phyloP scores from a whole-genome alignment of 2,113 vertebrate species.

The Aptenodytes forsteri region DNA sequence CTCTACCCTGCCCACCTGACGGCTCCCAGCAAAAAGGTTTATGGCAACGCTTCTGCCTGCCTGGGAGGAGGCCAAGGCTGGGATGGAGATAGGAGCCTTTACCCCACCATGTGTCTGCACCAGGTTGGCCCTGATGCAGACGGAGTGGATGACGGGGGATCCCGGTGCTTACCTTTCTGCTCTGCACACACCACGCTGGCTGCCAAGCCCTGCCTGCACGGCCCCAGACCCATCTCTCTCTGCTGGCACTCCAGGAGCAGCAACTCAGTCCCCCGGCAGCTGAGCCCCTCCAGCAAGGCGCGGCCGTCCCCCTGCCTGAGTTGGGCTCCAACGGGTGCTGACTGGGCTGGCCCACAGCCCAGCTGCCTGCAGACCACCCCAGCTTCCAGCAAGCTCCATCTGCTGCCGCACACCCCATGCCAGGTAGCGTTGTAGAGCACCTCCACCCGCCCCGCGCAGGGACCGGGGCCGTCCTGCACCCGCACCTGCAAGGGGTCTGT shows the following conservation, averaged over 20 bases:
- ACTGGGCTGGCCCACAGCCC: neutral
- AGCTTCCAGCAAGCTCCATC: constrained; percentile 19
- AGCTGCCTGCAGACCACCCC: constrained; percentile 11
- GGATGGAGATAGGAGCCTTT: neutral
- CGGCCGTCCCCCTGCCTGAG: fast-evolving
- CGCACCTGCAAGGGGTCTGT: neutral
- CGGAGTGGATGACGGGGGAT: fast-evolving
- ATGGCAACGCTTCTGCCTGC: neutral
- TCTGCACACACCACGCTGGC: neutral
- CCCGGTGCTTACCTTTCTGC: neutral
- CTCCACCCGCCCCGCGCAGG: constrained; percentile 7
- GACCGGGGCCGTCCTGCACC: neutral
- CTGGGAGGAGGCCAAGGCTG: neutral
- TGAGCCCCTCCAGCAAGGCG: neutral
- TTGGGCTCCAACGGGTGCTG: fast-evolving
- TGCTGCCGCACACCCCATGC: neutral
- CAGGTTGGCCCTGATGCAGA: fast-evolving
- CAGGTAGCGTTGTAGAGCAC: neutral
- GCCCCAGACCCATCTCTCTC: neutral
- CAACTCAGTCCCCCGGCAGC: neutral
- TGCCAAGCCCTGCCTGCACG: fast-evolving
- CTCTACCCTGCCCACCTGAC: neutral
- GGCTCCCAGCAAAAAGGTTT: neutral
- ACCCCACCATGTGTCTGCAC: neutral
- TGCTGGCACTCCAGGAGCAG: constrained; percentile 25